phyloP scores from a whole-genome alignment of 2,888 invertebrate species.

The Rhagophthalmus giganteus region DNA sequence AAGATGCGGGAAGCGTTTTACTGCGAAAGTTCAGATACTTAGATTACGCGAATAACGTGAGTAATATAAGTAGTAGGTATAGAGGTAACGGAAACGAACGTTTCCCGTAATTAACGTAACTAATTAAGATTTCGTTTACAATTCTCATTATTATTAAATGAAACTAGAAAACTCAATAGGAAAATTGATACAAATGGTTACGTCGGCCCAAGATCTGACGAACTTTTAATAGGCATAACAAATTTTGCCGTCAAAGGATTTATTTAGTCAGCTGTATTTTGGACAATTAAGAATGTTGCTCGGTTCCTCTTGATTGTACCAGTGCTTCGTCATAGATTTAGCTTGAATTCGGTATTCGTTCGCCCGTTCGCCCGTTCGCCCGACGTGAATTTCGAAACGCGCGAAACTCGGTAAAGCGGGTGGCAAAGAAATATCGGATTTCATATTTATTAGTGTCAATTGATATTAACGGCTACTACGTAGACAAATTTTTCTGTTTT shows the following conservation, averaged over 20 bases:
- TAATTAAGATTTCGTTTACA: slow-evolving; percentile 28
- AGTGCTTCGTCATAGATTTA: slow-evolving; percentile 30
- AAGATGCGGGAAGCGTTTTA: neutral
- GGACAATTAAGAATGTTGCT: slow-evolving; percentile 45
- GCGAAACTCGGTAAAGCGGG: neutral
- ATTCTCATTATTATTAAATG: slow-evolving; percentile 29
- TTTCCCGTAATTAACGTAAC: slow-evolving; percentile 11
- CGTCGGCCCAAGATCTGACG: slow-evolving; percentile 23
- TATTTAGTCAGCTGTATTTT: slow-evolving; percentile 50
- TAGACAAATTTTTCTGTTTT: slow-evolving; percentile 4
- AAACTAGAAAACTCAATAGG: slow-evolving; percentile 29
- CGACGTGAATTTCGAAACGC: neutral
- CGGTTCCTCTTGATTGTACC: slow-evolving; percentile 28
- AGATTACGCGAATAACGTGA: too few species aligned
- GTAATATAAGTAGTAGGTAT: too few species aligned
- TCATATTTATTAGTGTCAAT: slow-evolving; percentile 8
- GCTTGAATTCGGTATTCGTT: slow-evolving; percentile 24
- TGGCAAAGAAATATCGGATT: neutral
- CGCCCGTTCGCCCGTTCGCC: too few species aligned
- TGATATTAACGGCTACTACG: slow-evolving; percentile 1
- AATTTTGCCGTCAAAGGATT: slow-evolving; percentile 49
- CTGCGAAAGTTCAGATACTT: neutral
- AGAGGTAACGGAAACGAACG: too few species aligned
- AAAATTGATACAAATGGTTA: slow-evolving; percentile 29
- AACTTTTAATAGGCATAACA: slow-evolving; percentile 32